Base-by-base conservation (phyloP, 2,797 vertebrate species). In the Cryptoblepharus egeriae region DNA sequence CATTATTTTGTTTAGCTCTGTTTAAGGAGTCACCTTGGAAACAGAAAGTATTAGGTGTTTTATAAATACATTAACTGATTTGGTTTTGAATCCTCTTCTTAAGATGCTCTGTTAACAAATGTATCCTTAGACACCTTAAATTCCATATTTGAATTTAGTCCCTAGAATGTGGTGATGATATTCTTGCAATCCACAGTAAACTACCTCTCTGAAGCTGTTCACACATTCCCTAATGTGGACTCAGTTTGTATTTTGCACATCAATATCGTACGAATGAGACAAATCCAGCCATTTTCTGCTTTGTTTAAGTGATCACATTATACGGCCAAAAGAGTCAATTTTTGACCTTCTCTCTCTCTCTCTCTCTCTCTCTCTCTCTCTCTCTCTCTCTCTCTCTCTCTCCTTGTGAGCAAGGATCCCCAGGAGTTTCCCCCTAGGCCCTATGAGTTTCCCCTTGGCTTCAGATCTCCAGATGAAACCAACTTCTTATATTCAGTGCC, bases 1-100 rank as follows among this genome's bases (percentile, higher is more conserved):
- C 45, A 0, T 85, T 82, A 64, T 88, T 93, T 95, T 94, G 93
- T 95, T 94, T 95, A 93, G 90, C 85, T 94, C 92, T 95, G 90
- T 95, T 95, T 95, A 92, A 94, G 90, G 81, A 87, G 89, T 96
- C 93, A 94, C 95, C 95, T 92, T 95, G 93, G 93, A 91, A 95
- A 96, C 95, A 26, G 68, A 81, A 94, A 90, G 83, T 92, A 92
- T 90, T 91, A 90, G 86, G 58, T 91, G 89, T 75, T 58, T 90
- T 94, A 94, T 92, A 49, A 49, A 90, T 88, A 81, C 77, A 75
- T 82, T 86, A 90, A 0, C 86, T 77, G 63, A 81, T 90, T 92
- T 92, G 90, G 63, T 92, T 93, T 81, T 0, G 35, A 88, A 83
- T 85, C 84, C 68, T 55, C 80, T 70, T 10, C 37, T 22, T 57